Conservation (phyloP, 1,140 invertebrate genomes). For the Eueides isabella region DNA sequence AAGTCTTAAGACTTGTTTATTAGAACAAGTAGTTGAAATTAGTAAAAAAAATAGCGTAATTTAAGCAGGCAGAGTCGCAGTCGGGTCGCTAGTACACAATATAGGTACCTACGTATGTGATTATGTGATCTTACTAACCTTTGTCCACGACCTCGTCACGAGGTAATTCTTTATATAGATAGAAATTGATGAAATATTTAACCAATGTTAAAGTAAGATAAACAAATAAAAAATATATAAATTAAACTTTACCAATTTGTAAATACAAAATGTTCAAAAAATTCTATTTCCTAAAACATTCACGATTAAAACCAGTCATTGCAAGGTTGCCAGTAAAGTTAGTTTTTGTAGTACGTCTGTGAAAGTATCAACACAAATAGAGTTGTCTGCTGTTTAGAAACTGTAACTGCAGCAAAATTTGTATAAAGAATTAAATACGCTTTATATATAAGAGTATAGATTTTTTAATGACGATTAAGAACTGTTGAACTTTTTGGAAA, state of each 20-base stretch:
- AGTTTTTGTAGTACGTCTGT: too few species aligned
- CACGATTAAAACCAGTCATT: background rate
- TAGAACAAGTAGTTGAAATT: too few species aligned
- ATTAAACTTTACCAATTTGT: background rate
- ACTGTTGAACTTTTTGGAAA: background rate
- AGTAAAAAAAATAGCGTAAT: too few species aligned
- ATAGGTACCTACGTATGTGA: background rate
- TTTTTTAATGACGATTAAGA: background rate
- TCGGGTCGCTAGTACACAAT: too few species aligned
- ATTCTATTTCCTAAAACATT: background rate
- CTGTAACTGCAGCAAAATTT: background rate
- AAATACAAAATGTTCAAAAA: background rate
- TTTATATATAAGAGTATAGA: background rate
- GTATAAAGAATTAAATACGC: background rate
- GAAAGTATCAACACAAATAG: background rate
- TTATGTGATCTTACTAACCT: slow-evolving; percentile 4
- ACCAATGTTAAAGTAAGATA: too few species aligned
- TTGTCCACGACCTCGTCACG: slow-evolving; percentile 5
- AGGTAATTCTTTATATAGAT: background rate
- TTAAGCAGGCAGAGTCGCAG: too few species aligned
- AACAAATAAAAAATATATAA: too few species aligned
- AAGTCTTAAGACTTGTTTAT: too few species aligned
- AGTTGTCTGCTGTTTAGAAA: background rate
- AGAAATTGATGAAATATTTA: background rate
- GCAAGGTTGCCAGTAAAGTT: background rate